These are phyloP conservation scores for Otis tarda DNA, from an alignment of 2,113 vertebrate genomes.

Conservation along the genomic window DNA sequence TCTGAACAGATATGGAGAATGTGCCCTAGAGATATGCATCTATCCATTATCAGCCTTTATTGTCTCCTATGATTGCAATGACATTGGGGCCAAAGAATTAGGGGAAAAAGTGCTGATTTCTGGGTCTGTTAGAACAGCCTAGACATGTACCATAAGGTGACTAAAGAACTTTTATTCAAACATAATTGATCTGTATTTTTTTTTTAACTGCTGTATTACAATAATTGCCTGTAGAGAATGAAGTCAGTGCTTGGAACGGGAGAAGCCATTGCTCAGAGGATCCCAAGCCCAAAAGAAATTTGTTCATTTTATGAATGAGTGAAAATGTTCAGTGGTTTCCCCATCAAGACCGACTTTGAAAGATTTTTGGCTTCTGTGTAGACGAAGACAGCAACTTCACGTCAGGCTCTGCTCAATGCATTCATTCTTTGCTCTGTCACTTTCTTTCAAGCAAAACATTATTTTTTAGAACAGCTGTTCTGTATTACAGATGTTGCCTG, in stretches of 20 bases:
- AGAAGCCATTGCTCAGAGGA: neutral
- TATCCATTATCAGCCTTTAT: neutral
- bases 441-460: neutral
- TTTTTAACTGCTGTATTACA: neutral
- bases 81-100: neutral
- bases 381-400: neutral
- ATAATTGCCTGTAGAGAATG: neutral
- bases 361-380: neutral
- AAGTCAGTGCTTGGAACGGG: neutral
- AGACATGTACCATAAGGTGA: fast-evolving
- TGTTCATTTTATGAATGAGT: conserved; percentile 6
- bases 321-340: neutral
- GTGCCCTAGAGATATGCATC: no score
- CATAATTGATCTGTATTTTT: neutral
- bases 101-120: neutral
- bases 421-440: neutral
- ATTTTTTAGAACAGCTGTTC: neutral
- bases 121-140: neutral
- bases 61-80: neutral
- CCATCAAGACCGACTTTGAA: neutral
- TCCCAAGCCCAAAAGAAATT: neutral
- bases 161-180: neutral
- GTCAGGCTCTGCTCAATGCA: neutral
- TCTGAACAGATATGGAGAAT: neutral
- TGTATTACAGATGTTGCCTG: neutral